These are phyloP conservation scores for Cephus nigrinus DNA, from an alignment of 2,888 invertebrate species.

Conservation along the genomic window DNA sequence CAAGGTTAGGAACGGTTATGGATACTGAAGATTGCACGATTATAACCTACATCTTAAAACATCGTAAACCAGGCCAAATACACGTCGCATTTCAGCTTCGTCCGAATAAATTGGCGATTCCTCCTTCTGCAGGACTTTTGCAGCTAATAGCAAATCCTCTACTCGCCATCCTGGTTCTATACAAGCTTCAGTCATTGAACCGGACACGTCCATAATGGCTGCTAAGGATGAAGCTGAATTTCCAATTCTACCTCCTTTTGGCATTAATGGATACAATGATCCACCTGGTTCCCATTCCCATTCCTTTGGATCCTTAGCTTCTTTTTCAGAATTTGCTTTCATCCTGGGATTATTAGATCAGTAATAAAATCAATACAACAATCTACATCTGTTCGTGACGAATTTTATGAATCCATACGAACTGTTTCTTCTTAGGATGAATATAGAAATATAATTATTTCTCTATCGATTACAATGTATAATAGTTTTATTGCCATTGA, in stretches of 20 bases:
- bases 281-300: slow-evolving; percentile 50
- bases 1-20: neutral
- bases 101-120: slow-evolving; percentile 60
- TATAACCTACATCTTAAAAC: slow-evolving; percentile 76
- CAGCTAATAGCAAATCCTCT: slow-evolving; percentile 54
- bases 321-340: slow-evolving; percentile 7
- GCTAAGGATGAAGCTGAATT: slow-evolving; percentile 30
- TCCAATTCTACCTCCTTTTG: slow-evolving; percentile 25
- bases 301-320: slow-evolving; percentile 16
- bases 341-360: slow-evolving; percentile 9
- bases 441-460: neutral
- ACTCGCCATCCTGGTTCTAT: slow-evolving; percentile 53
- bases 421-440: slow-evolving; percentile 14
- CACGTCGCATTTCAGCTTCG: slow-evolving; percentile 80
- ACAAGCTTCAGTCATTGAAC: slow-evolving; percentile 51
- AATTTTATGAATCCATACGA: slow-evolving; percentile 6
- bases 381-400: neutral
- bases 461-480: neutral
- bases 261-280: slow-evolving; percentile 30
- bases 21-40: neutral
- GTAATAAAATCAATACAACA: neutral
- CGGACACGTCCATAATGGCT: slow-evolving; percentile 29
- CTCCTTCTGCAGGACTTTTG: slow-evolving; percentile 41
- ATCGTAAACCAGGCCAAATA: slow-evolving; percentile 80
- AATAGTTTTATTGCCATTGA: neutral